Percentiles rank a stretch among this genome's conserved stretches.
Evolutionary conservation across 2,797 vertebrate species (phyloP).

Genomic region (Carcharodon carcharias): DNA sequence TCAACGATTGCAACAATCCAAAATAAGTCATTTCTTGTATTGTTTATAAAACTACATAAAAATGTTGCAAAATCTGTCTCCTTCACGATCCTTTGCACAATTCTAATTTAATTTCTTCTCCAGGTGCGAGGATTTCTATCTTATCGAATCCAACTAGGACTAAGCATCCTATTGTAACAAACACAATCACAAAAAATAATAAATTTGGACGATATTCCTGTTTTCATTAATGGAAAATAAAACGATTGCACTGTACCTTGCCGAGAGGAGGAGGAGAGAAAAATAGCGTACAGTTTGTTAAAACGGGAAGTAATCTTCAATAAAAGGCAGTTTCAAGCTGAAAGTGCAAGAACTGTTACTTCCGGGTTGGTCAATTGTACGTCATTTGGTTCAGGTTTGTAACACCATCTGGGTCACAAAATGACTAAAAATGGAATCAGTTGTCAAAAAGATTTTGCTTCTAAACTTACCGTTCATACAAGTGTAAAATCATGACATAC

Average conservation of each 20-base stretch:
- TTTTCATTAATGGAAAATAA: background rate
- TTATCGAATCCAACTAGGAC: background rate
- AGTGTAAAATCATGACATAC: background rate
- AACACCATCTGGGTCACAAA: slow-evolving; percentile 2
- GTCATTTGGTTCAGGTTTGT: slow-evolving; percentile 40
- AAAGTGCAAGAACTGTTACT: slow-evolving; percentile 38
- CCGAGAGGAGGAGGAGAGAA: background rate
- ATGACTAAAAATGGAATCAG: slow-evolving; percentile 32
- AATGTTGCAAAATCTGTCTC: background rate
- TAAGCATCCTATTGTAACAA: background rate
- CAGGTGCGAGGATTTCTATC: slow-evolving; percentile 31
- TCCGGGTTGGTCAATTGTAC: slow-evolving; percentile 42
- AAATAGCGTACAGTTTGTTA: slow-evolving; percentile 32
- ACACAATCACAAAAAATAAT: background rate
- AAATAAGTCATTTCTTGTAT: background rate
- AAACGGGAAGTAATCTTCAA: slow-evolving; percentile 36
- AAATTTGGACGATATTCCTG: background rate
- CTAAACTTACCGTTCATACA: background rate
- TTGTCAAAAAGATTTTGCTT: background rate
- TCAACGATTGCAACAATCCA: too few species aligned
- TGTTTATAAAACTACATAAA: background rate
- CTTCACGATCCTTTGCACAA: background rate
- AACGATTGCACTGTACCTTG: slow-evolving; percentile 14
- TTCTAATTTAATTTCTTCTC: slow-evolving; percentile 12
- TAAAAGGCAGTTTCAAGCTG: slow-evolving; percentile 34